Evolutionary conservation across 2,888 invertebrate genomes (phyloP).

Genomic region (Urechis unicinctus): DNA sequence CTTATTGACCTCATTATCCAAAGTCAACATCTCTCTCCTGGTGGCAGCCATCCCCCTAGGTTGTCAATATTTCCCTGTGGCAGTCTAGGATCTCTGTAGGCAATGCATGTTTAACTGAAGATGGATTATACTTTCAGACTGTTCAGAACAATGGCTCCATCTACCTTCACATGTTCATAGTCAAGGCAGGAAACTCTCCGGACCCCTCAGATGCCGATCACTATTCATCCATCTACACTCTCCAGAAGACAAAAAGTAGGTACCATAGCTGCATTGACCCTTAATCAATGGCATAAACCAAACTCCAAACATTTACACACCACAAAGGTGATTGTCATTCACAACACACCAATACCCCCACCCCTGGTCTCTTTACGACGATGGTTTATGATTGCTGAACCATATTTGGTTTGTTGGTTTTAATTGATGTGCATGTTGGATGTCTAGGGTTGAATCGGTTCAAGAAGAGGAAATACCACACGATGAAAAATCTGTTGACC

Average conservation of each 20-base stretch:
- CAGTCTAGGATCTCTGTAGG: no score
- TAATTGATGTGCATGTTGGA: conserved; percentile 1
- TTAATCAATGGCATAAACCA: no score
- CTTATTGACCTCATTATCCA: no score
- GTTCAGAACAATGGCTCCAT: conserved; percentile 84
- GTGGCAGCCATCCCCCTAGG: no score
- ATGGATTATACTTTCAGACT: conserved; percentile 28
- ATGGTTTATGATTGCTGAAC: neutral
- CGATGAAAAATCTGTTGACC: conserved; percentile 88
- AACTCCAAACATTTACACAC: no score
- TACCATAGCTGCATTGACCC: no score
- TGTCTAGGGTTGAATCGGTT: conserved; percentile 69
- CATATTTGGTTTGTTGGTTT: neutral
- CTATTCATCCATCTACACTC: conserved; percentile 65
- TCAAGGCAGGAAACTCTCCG: conserved; percentile 73
- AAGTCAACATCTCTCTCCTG: no score
- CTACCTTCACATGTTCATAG: conserved; percentile 84
- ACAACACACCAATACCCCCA: no score
- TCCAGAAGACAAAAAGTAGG: conserved; percentile 67
- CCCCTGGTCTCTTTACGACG: neutral
- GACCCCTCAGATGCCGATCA: conserved; percentile 64
- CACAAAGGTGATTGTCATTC: no score
- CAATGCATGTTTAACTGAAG: no score
- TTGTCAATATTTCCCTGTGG: no score
- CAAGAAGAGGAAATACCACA: conserved; percentile 77